Percentiles rank a stretch among this genome's conserved stretches.
phyloP scores from a whole-genome alignment of 2,113 vertebrate species.

The Probosciger aterrimus region DNA sequence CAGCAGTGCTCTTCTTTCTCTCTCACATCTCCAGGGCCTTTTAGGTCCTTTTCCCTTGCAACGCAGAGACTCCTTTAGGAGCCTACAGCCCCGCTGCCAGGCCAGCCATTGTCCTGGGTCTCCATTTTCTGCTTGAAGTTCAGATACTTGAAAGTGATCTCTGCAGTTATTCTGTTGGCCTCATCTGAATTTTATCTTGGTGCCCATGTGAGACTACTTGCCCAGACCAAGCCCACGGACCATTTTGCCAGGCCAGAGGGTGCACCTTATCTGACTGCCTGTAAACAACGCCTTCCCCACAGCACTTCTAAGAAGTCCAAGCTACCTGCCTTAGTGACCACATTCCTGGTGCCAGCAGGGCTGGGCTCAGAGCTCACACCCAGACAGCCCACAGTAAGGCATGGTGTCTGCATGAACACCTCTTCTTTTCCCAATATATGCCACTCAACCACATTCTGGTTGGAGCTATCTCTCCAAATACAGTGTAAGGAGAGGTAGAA shows the following conservation, averaged over 20 bases:
- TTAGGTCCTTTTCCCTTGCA: background rate
- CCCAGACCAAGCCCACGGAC: background rate
- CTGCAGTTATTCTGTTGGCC: background rate
- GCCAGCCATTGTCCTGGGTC: background rate
- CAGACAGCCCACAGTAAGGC: background rate
- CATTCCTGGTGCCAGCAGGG: rapidly evolving
- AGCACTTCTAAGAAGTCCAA: background rate
- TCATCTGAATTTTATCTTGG: background rate
- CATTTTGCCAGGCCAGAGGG: background rate
- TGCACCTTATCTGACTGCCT: no score
- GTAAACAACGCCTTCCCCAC: background rate
- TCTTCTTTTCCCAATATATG: background rate
- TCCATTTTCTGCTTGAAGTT: background rate
- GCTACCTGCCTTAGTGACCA: background rate
- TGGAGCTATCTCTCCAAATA: background rate
- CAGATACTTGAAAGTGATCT: background rate
- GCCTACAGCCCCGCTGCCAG: background rate
- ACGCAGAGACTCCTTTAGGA: background rate
- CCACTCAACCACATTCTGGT: background rate
- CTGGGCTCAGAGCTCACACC: background rate
- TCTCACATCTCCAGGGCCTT: background rate
- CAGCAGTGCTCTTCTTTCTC: background rate
- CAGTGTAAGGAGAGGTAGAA: background rate
- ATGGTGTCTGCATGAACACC: background rate
- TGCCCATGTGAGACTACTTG: background rate